Percentiles rank a stretch among this genome's conserved stretches.
Conservation (phyloP, 2,113 vertebrate genomes). For the Cisticola juncidis region DNA sequence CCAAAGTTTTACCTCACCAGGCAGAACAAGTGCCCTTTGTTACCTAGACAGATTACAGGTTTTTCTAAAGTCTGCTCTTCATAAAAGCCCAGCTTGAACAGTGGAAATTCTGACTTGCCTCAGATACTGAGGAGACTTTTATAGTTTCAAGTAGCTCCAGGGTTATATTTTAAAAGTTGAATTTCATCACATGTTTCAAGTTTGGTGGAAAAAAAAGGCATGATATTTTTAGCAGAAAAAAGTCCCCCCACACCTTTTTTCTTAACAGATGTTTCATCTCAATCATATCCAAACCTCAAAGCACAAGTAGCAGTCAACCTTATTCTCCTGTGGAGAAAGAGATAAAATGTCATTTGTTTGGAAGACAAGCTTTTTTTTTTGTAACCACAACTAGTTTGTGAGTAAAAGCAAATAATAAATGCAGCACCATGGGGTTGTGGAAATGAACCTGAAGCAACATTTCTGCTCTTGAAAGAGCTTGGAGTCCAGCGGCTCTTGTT, state of each 20-base stretch:
- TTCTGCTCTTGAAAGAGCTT: conserved; percentile 40
- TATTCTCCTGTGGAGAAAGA: conserved; percentile 54
- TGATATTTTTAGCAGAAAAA: conserved; percentile 71
- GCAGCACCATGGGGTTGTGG: conserved; percentile 26
- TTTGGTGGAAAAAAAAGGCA: conserved; percentile 17
- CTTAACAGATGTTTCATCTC: conserved; percentile 72
- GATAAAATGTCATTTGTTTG: conserved; percentile 59
- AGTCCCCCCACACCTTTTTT: not conserved
- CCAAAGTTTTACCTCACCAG: conserved; percentile 59
- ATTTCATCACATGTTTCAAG: conserved; percentile 75
- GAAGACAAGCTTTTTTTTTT: not conserved
- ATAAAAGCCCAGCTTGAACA: conserved; percentile 73
- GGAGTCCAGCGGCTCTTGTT: conserved; percentile 41
- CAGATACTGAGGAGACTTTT: conserved; percentile 73
- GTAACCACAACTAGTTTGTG: conserved; percentile 35
- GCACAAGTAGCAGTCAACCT: conserved; percentile 61
- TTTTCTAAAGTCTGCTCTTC: conserved; percentile 72
- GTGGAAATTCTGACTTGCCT: conserved; percentile 76
- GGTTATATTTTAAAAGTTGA: conserved; percentile 75
- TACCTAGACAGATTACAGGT: conserved; percentile 70
- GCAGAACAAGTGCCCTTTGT: conserved; percentile 74
- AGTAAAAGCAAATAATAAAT: conserved; percentile 57
- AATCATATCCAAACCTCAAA: conserved; percentile 63
- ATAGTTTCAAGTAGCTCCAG: conserved; percentile 76
- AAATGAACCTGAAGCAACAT: conserved; percentile 62